Base-by-base conservation (phyloP, 1,140 invertebrate genomes). In the Platyscapa corneri region DNA sequence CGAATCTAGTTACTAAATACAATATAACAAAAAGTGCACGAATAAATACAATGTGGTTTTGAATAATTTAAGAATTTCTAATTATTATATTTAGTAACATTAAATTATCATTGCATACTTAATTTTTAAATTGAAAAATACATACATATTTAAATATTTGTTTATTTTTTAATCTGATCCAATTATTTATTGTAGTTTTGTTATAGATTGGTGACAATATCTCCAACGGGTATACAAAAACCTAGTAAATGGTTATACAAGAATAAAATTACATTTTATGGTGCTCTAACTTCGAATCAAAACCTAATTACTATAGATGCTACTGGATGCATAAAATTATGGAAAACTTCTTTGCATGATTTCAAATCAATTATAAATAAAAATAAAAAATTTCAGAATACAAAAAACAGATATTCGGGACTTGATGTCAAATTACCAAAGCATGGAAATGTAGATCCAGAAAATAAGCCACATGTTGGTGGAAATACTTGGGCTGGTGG, bases 401-500 rank as follows among this genome's bases (percentile, higher is more conserved):
- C 96, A 0, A 95, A 97, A 30, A 95, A 97, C 37, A 93, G 95
- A 34, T 94, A 95, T 87, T 97, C 97, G 89, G 96, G 95, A 10
- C 89, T 94, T 90, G 96, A 96, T 91, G 95, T 96, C 1, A 96
- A 95, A 46, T 94, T 93, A 0, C 98, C 98, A 0, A 99, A 99
- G 90, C 96, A 98, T 92, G 99, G 98, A 6, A 98, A 99, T 94
- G 94, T 97, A 42, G 97, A 99, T 92, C 95, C 97, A 0, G 96
- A 97, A 16, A 97, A 97, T 89, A 95, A 97, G 74, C 98, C 98
- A 0, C 98, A 99, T 94, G 97, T 99, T 82, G 98, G 98, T 80
- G 98, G 98, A 8, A 99, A 98, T 89, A 98, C 97, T 1, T 99
- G 98, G 98, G 98, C 98, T 64, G 98, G 98, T 16, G 98, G 98